Evolutionary conservation across 1,140 invertebrate species (phyloP).

Genomic region (Drosophila prosaltans): DNA sequence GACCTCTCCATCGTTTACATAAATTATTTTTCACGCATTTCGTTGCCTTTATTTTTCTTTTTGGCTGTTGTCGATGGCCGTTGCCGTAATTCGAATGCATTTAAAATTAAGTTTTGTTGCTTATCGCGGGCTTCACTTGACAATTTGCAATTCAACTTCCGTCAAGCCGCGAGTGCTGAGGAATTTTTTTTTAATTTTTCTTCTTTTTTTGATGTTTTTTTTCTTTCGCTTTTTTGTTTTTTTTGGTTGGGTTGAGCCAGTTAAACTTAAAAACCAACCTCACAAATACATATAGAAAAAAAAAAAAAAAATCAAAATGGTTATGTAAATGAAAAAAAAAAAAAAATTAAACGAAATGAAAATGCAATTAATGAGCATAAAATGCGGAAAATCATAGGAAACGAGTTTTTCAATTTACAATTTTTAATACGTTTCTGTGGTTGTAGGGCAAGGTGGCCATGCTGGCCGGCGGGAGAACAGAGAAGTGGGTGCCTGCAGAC

Average conservation of each 20-base stretch:
- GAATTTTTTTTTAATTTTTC: slow-evolving; percentile 55
- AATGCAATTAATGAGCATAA: slow-evolving; percentile 80
- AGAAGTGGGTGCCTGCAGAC: not conserved
- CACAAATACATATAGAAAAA: slow-evolving; percentile 7
- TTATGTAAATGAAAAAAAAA: slow-evolving; percentile 63
- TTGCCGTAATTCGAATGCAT: slow-evolving; percentile 56
- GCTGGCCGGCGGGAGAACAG: not conserved
- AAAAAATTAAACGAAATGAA: slow-evolving; percentile 59
- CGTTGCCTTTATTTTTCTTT: slow-evolving; percentile 36
- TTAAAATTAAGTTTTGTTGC: slow-evolving; percentile 39
- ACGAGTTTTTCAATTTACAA: slow-evolving; percentile 65
- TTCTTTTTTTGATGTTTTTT: not conserved
- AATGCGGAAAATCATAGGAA: slow-evolving; percentile 74
- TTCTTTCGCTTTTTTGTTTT: not conserved
- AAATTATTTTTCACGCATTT: slow-evolving; percentile 36
- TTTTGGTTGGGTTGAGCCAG: slow-evolving; percentile 35
- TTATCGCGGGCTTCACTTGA: slow-evolving; percentile 61
- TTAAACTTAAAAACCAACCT: slow-evolving; percentile 35
- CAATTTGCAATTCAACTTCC: slow-evolving; percentile 78
- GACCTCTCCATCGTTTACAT: not conserved
- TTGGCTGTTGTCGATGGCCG: slow-evolving; percentile 18
- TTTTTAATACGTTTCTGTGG: slow-evolving; percentile 21
- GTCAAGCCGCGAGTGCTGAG: slow-evolving; percentile 55
- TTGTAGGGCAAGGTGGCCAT: not conserved
- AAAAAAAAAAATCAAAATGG: slow-evolving; percentile 54